Base-by-base conservation (phyloP, 2,113 vertebrate species). In the human (Homo sapiens) region DNA sequence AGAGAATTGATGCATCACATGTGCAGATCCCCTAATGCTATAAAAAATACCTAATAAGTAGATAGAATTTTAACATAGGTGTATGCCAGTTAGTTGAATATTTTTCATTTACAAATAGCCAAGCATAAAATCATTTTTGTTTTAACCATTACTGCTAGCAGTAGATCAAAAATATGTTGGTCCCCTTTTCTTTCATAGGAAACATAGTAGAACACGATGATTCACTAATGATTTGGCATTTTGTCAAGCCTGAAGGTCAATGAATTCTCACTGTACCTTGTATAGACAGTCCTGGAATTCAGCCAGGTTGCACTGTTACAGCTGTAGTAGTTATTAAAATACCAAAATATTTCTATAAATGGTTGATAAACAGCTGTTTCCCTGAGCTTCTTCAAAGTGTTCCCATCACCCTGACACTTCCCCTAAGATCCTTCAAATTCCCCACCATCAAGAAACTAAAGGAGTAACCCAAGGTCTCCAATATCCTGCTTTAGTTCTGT, bases 121-220 rank as follows among this genome's bases (percentile, higher is more conserved):
- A 23, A 85, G 25, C 8, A 88, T 84, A 89, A 94, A 96, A 73
- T 92, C 27, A 61, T 59, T 90, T 95, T 92, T 79, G 55, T 83
- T 93, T 90, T 81, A 94, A 64, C 14, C n/a, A 83, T 92, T 40
- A 57, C 57, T 84, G 25, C 17, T 84, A 88, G 55, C 55, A 92
- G 81, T 5, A 76, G 23, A 66, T 64, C 7, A 16, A 93, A 80
- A 95, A 61, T 17, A 0, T 70, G 59, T 2, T 40, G 6, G 78
- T 43, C 4, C 40, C 64, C 22, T 90, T 83, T 96, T 57, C 27
- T 73, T 73, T 88, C 32, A 80, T 76, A 95, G 59, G 30, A 87
- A 89, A 84, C 11, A 45, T 25, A 55, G 13, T 80, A 57, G 50
- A 90, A 91, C 12, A 78, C 25, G 72, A 48, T 50, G 61, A 90